Evolutionary conservation across 1,140 invertebrate species (phyloP).

Genomic region (Homarus americanus): DNA sequence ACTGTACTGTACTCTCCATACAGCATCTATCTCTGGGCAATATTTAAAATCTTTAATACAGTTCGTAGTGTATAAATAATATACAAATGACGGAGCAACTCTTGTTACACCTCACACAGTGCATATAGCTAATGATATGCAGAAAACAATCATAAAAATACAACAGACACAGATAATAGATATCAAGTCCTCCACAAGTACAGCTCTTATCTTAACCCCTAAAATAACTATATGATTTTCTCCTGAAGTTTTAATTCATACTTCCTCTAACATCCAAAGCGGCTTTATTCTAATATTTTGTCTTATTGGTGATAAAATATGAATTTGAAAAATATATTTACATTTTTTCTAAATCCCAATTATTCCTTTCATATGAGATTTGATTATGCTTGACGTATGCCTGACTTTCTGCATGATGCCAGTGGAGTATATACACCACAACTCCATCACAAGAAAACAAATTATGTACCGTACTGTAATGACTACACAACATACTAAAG

Average conservation of each 20-base stretch:
- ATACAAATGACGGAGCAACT: neutral
- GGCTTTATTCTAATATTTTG: neutral
- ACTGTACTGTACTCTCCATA: neutral
- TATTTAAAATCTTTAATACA: neutral
- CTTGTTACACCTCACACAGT: neutral
- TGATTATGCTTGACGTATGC: neutral
- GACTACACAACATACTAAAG: neutral
- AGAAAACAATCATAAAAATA: neutral
- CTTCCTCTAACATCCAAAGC: neutral
- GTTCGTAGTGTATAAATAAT: neutral
- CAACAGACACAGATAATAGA: neutral
- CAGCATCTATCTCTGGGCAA: neutral
- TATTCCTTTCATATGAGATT: neutral
- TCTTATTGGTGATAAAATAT: neutral
- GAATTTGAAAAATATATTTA: neutral
- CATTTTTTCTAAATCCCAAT: neutral
- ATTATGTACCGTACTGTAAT: neutral
- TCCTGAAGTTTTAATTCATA: neutral
- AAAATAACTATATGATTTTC: neutral
- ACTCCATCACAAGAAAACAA: neutral
- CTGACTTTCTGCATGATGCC: neutral
- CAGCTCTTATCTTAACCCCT: neutral
- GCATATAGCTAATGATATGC: neutral
- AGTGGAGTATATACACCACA: neutral
- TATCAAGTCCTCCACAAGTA: neutral